phyloP scores from a whole-genome alignment of 2,113 vertebrate genomes.

The Fregetta grallaria region DNA sequence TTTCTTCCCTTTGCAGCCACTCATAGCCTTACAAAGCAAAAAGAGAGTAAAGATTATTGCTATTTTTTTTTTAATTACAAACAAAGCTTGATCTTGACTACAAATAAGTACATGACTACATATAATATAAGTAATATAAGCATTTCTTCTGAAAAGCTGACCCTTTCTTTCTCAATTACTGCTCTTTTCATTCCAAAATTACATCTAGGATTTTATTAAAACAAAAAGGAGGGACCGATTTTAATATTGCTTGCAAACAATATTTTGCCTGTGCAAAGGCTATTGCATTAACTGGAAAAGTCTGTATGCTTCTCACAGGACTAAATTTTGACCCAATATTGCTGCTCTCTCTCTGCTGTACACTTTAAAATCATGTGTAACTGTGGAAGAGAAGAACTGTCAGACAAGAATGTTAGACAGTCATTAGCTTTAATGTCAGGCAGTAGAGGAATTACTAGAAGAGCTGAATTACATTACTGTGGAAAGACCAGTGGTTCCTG shows the following conservation, averaged over 20 bases:
- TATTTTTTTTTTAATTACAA: neutral
- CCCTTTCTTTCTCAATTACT: neutral
- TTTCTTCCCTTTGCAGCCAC: neutral
- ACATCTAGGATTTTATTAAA: neutral
- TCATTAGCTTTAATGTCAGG: neutral
- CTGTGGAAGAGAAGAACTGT: neutral
- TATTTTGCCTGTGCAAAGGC: neutral
- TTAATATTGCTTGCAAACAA: neutral
- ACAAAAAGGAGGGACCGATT: neutral
- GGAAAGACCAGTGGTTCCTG: neutral
- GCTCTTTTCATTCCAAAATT: neutral
- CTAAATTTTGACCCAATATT: neutral
- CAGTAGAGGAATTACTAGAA: neutral
- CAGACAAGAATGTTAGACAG: neutral
- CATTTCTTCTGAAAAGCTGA: neutral
- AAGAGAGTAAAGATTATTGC: neutral
- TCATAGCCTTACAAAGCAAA: neutral
- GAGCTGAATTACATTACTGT: neutral
- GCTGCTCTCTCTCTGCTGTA: neutral
- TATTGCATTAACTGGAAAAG: neutral
- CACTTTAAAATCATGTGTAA: neutral
- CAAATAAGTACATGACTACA: neutral
- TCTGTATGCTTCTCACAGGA: neutral
- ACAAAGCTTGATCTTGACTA: neutral
- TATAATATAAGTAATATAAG: neutral